Evolutionary conservation across 2,113 vertebrate genomes (phyloP).

Genomic region (Tachysurus vachellii): DNA sequence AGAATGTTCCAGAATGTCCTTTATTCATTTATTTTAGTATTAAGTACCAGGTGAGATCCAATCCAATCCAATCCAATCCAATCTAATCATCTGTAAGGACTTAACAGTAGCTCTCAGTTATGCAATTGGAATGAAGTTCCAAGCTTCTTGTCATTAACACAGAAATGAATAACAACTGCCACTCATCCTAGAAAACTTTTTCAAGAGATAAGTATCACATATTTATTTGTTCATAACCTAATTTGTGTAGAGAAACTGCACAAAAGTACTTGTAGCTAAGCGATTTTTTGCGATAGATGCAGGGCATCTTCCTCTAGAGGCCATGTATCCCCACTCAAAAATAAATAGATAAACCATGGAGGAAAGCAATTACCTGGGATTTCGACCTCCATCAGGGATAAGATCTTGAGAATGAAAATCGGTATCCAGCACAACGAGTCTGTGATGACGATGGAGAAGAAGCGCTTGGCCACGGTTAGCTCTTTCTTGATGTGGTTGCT

Average conservation of each 20-base stretch:
- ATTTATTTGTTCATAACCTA: neutral
- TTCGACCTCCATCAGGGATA: constrained; percentile 91
- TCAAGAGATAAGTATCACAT: neutral
- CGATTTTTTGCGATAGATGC: neutral
- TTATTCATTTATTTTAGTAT: neutral
- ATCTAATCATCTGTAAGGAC: neutral
- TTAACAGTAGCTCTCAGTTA: neutral
- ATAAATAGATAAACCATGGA: neutral
- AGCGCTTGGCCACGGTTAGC: constrained; percentile 90
- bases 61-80: too few species aligned
- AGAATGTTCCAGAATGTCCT: neutral
- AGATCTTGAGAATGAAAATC: constrained; percentile 93
- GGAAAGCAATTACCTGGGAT: constrained; percentile 82
- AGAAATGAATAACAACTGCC: neutral
- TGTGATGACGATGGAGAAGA: constrained; percentile 97
- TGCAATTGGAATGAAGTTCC: neutral
- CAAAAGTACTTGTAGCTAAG: neutral
- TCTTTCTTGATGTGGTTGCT: constrained; percentile 93
- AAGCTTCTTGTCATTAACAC: neutral
- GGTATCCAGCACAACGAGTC: constrained; percentile 97
- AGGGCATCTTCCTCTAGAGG: neutral
- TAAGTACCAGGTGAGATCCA: too few species aligned
- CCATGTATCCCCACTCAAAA: neutral
- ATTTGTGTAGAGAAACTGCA: neutral
- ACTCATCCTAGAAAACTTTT: neutral